Base-by-base conservation (phyloP, 2,888 invertebrate species). In the Lymantria dispar region DNA sequence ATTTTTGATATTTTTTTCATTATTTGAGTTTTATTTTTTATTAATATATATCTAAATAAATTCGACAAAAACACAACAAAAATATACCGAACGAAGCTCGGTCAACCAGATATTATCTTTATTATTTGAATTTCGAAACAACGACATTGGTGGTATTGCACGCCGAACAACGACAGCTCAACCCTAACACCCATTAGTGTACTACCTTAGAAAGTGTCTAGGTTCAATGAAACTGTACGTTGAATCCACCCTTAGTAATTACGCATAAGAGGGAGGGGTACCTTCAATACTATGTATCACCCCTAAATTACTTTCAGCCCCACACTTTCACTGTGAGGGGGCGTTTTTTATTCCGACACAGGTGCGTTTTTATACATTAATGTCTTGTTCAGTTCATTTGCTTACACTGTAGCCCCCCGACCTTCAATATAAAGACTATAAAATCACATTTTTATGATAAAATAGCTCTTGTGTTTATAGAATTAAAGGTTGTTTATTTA, bases 301-400 rank as follows among this genome's bases (percentile, higher is more conserved):
- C 84, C n/a, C 81, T 80, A 86, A 85, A 87, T 86, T 84, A 80
- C 83, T 83, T 80, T 79, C 72, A 76, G 60, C 80, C 83, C 85
- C 62, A 61, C 60, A 58, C 61, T 72, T 69, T 57, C 65, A 62
- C 67, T 63, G 49, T 60, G 61, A 67, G 74, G 76, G 64, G 62
- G 53, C 72, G n/a, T 74, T 80, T 38, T 80, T 75, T 73, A 63
- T 68, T 62, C 62, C 57, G 58, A 70, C 60, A 73, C 82, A 83
- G 82, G 82, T 82, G 82, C 71, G 56, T 58, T 54, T 61, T 48
- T 50, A 59, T 60, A 65, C 74, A 64, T 70, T 71, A 70, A 70
- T 64, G 64, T 58, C 50, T 43, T 56, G 48, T 57, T 61, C 49
- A 55, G 49, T 46, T 45, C 50, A 58, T 53, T 53, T 62, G 60